Conservation (phyloP, 2,113 vertebrate genomes). For the Todiramphus saurophagus region DNA sequence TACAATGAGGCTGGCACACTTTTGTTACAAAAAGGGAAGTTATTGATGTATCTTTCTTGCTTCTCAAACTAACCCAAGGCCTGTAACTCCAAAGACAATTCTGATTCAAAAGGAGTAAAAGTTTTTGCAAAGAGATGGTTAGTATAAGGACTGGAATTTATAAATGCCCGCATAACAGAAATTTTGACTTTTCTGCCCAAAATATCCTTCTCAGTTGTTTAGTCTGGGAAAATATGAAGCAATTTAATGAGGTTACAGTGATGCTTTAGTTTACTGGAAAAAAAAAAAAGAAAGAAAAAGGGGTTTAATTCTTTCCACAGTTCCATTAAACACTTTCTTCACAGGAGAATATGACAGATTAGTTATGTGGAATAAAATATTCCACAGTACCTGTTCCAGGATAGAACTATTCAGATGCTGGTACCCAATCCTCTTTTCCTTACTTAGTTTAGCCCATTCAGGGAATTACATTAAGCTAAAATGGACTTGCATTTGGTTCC, state of each 20-base stretch:
- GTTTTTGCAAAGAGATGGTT: not conserved
- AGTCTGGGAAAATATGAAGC: conserved; percentile 30
- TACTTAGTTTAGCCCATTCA: not conserved
- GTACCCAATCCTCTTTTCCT: not conserved
- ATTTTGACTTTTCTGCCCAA: not conserved
- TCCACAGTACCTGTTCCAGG: not conserved
- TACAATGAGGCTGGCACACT: not conserved
- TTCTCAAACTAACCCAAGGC: not conserved
- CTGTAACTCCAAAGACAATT: not conserved
- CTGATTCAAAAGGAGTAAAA: not conserved
- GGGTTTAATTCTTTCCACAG: conserved; percentile 5
- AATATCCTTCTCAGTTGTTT: not conserved
- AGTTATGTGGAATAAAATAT: conserved; percentile 20
- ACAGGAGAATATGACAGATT: not conserved
- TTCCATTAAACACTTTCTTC: not conserved
- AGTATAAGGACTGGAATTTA: not conserved
- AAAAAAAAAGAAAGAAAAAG: not conserved
- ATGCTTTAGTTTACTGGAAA: not conserved
- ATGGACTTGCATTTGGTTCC: not conserved
- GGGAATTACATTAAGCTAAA: not conserved
- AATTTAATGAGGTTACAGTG: not conserved
- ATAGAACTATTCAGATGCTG: not conserved
- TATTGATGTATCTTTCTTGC: not conserved
- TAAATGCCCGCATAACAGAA: not conserved
- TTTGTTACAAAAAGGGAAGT: not conserved